A percentile compares a stretch with the other conserved stretches of the same genome.
Conservation (phyloP, 2,113 vertebrate species). For the Seriola quinqueradiata region DNA sequence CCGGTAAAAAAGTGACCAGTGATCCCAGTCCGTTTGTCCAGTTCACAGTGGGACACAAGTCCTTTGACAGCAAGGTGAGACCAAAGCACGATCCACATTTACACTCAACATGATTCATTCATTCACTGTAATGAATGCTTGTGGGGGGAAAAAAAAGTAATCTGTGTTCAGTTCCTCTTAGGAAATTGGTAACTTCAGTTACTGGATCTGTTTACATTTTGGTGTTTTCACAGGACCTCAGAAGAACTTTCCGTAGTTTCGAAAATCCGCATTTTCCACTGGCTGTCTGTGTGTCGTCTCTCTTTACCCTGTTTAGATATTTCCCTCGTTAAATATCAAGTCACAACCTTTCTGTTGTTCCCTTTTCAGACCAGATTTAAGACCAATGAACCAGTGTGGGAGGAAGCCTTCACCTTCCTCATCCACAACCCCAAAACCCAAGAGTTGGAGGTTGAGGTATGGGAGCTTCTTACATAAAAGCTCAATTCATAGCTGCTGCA, state of each 20-base stretch:
- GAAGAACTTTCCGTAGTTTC: too few relatives aligned
- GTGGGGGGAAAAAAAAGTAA: too few relatives aligned
- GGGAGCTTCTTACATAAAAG: background rate
- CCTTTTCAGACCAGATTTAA: constrained; percentile 90
- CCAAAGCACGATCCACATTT: background rate
- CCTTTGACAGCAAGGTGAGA: constrained; percentile 94
- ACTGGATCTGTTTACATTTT: too few relatives aligned
- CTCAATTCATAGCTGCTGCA: too few relatives aligned
- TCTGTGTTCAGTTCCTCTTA: too few relatives aligned
- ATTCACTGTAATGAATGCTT: too few relatives aligned
- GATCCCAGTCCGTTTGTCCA: constrained; percentile 94
- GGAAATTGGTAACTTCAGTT: too few relatives aligned
- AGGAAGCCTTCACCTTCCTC: constrained; percentile 94
- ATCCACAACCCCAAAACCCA: constrained; percentile 94
- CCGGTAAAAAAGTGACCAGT: constrained; percentile 94
- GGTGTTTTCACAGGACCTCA: too few relatives aligned
- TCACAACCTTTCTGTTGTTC: background rate
- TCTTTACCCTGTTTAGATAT: too few relatives aligned
- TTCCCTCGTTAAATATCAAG: too few relatives aligned
- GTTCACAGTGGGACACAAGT: constrained; percentile 92
- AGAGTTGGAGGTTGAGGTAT: constrained; percentile 95
- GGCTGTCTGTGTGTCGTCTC: too few relatives aligned
- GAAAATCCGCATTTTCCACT: too few relatives aligned
- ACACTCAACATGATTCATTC: background rate
- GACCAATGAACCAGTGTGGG: constrained; percentile 96